Conservation (phyloP, 37 sponge, comb jelly and placozoan genomes). For the Crambe crambe region DNA sequence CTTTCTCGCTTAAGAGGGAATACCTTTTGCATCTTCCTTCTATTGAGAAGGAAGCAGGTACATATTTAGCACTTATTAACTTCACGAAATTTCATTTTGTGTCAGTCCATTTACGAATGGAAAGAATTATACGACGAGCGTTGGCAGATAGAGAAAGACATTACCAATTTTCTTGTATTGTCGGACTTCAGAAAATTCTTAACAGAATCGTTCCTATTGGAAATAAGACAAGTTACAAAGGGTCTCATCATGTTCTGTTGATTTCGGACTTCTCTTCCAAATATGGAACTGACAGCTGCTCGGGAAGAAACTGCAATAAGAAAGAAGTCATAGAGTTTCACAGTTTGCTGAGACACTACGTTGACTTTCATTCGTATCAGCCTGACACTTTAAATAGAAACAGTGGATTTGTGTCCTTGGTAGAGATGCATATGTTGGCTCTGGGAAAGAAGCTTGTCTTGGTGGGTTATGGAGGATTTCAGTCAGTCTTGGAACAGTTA, state of each 20-base stretch:
- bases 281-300: conserved; percentile 18
- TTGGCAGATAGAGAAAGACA: background rate
- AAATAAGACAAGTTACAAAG: background rate
- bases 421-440: conserved; percentile 53
- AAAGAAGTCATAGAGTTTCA: background rate
- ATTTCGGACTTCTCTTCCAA: background rate
- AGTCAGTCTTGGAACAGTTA: conserved; percentile 2
- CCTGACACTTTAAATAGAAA: background rate
- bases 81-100: background rate
- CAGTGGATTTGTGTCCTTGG: conserved; percentile 48
- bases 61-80: background rate
- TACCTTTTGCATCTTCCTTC: conserved; percentile 8
- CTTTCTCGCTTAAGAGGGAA: background rate
- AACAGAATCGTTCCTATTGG: background rate
- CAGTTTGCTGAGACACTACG: background rate
- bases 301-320: background rate
- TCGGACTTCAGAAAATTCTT: background rate
- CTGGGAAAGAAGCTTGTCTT: conserved; percentile 36
- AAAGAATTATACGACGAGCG: conserved; percentile 22
- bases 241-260: background rate
- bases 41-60: background rate
- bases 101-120: conserved; percentile 38
- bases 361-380: background rate
- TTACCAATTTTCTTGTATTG: background rate
- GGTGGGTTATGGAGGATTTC: conserved; percentile 53